Evolutionary conservation across 2,888 invertebrate species (phyloP).

Genomic region (Drosophila setosimentum): DNA sequence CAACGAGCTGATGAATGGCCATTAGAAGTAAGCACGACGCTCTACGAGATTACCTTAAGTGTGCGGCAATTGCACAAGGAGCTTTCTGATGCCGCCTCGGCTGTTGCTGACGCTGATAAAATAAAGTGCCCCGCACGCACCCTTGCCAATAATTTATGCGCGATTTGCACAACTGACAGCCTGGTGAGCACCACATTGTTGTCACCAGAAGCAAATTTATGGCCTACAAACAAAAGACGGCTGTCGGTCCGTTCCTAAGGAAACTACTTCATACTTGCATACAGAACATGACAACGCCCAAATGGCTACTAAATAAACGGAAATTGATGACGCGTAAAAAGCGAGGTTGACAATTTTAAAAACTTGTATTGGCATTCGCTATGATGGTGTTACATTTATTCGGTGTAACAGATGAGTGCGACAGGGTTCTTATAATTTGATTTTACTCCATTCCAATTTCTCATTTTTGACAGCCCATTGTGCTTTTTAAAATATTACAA

Average conservation of each 20-base stretch:
- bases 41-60: slow-evolving; percentile 77
- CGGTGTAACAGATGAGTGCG: slow-evolving; percentile 29
- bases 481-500: neutral
- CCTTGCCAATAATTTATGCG: slow-evolving; percentile 71
- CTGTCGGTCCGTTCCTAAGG: slow-evolving; percentile 53
- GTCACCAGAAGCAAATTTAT: slow-evolving; percentile 57
- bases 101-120: slow-evolving; percentile 55
- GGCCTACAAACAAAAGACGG: slow-evolving; percentile 74
- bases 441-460: neutral
- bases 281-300: slow-evolving; percentile 49
- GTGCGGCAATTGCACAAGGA: slow-evolving; percentile 80
- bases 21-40: slow-evolving; percentile 76
- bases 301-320: slow-evolving; percentile 72
- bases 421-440: slow-evolving; percentile 11
- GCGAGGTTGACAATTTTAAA: slow-evolving; percentile 75
- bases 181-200: slow-evolving; percentile 17
- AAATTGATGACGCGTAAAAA: slow-evolving; percentile 77
- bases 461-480: neutral
- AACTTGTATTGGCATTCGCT: slow-evolving; percentile 58
- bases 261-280: slow-evolving; percentile 48
- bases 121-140: slow-evolving; percentile 62
- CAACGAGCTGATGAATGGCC: slow-evolving; percentile 79
- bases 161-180: slow-evolving; percentile 48
- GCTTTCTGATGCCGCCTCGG: slow-evolving; percentile 57
- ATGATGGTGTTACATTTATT: slow-evolving; percentile 27